Base-by-base conservation (phyloP, 2,113 vertebrate species). In the Barbus barbus region DNA sequence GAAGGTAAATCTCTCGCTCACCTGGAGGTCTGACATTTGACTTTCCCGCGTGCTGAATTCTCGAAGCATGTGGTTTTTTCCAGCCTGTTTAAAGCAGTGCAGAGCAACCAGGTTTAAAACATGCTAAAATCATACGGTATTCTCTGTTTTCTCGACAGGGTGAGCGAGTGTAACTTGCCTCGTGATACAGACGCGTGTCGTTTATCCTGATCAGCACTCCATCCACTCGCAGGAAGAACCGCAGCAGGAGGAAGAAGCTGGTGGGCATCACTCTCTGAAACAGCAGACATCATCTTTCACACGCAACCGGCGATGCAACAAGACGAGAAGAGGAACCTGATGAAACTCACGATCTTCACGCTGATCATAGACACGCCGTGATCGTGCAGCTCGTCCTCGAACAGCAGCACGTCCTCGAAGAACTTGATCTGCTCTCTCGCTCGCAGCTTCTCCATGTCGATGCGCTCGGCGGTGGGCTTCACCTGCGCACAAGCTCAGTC, bases 371-470 rank as follows among this genome's bases (percentile, higher is more conserved):
- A 99, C 69, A 99, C 98, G 53, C 98, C 98, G 18, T 99, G 98
- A 92, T 99, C 98, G 3, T 99, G 98, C 75, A 99, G 95, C 87
- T 99, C 98, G 0, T 99, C 98, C 90, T 99, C 98, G 90, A 99
- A 99, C 46, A 99, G 90, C 48, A 99, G 91, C 60, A 99, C 97
- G 78, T 99, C 98, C 86, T 99, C 97, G 81, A 99, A 99, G 91
- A 99, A 99, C 94, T 96, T 96, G 79, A 99, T 99, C 92, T 98
- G 96, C 58, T 99, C 98, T 26, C 97, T 94, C 26, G 96, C 94
- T 91, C 98, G 98, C 87, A 99, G 89, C 90, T 97, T 98, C 88
- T 99, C 98, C 91, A 97, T 93, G 90, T 99, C 94, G 74, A 99
- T 99, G 1, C 96, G 95, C 81, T 99, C 96, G 26, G 93, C 90